Evolutionary conservation across 2,113 vertebrate genomes (phyloP).

Genomic region (Charina bottae): DNA sequence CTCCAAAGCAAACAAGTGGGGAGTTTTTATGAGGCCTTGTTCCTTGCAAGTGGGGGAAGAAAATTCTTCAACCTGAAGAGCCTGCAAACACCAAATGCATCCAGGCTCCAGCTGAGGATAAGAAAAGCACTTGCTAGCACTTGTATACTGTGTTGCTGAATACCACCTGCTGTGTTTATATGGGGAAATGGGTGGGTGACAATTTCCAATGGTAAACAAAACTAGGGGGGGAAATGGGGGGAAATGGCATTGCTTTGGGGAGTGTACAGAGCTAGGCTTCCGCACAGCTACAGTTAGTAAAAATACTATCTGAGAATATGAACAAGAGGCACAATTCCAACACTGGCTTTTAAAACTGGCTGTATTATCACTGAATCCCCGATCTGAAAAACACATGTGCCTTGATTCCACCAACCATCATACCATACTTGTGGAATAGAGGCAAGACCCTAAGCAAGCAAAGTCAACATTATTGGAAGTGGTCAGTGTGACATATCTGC

Average conservation of each 20-base stretch:
- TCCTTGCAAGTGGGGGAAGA: constrained; percentile 21
- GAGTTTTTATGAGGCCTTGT: constrained; percentile 38
- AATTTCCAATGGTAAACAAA: constrained; percentile 67
- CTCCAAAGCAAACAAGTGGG: neutral
- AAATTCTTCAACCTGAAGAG: constrained; percentile 37
- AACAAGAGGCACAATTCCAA: neutral
- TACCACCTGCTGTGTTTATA: constrained; percentile 56
- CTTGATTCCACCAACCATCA: neutral
- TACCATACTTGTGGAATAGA: too few species aligned
- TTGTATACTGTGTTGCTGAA: constrained; percentile 52
- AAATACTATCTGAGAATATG: constrained; percentile 20
- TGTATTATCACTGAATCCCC: neutral
- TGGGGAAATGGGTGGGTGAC: constrained; percentile 61
- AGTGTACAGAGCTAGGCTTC: constrained; percentile 31
- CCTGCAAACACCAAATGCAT: constrained; percentile 37
- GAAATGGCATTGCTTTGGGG: constrained; percentile 32
- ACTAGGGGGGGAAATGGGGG: constrained; percentile 26
- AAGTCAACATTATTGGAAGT: too few species aligned
- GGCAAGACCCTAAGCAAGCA: too few species aligned
- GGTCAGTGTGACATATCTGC: too few species aligned
- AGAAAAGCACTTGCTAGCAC: constrained; percentile 52
- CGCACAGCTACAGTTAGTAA: constrained; percentile 14
- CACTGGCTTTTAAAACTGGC: too few species aligned
- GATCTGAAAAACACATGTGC: neutral
- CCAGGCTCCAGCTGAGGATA: constrained; percentile 55